These are phyloP conservation scores for Lochmaea capreae DNA, from an alignment of 2,888 invertebrate species.

Conservation along the genomic window DNA sequence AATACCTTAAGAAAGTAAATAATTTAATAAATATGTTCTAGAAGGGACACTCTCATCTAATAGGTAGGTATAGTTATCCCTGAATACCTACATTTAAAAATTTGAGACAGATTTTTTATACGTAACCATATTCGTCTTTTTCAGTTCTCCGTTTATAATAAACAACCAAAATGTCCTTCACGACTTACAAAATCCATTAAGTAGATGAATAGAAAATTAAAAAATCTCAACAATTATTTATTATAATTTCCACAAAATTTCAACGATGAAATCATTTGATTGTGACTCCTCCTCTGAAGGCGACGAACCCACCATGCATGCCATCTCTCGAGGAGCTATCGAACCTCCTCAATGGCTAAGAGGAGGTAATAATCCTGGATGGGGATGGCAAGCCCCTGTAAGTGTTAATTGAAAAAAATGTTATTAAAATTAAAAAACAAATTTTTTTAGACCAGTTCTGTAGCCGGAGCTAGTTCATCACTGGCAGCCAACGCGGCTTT, in stretches of 20 bases:
- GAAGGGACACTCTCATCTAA: neutral
- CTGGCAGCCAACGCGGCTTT: conserved; percentile 46
- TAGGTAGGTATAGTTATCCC: neutral
- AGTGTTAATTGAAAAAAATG: conserved; percentile 36
- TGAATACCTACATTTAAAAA: neutral
- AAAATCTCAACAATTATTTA: neutral
- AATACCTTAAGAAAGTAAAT: no score
- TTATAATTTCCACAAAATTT: conserved; percentile 31
- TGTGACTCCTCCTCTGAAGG: conserved; percentile 66
- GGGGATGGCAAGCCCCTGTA: conserved; percentile 65
- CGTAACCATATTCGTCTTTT: neutral
- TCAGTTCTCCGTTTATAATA: neutral
- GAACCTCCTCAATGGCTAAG: conserved; percentile 64
- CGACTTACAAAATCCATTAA: conserved; percentile 1
- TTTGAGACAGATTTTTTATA: no score
- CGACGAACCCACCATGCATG: conserved; percentile 63
- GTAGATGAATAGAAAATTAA: neutral
- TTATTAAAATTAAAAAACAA: neutral
- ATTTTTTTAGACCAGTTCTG: conserved; percentile 49
- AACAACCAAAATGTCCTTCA: neutral
- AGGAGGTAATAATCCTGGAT: conserved; percentile 56
- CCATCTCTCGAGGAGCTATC: conserved; percentile 62
- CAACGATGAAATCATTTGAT: conserved; percentile 65
- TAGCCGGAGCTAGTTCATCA: conserved; percentile 53
- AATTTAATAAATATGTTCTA: no score